Percentiles rank a stretch among this genome's conserved stretches.
phyloP scores from a whole-genome alignment of 2,888 invertebrate species.

The Yponomeuta plumbellus region DNA sequence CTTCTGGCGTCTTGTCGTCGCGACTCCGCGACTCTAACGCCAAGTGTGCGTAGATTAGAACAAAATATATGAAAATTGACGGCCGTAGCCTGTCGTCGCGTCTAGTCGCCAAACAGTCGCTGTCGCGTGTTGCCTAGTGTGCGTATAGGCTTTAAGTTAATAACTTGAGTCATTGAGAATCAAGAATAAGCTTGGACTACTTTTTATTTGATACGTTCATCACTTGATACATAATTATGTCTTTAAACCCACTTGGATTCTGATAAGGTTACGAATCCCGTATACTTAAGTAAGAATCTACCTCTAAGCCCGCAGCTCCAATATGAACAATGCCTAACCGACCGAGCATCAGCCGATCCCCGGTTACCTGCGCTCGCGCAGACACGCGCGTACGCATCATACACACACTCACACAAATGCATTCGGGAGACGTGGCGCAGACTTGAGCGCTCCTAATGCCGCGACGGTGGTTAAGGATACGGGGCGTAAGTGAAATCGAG shows the following conservation, averaged over 20 bases:
- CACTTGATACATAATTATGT: neutral
- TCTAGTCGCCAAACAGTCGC: too few species aligned
- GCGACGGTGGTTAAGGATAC: conserved; percentile 36
- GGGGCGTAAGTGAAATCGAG: conserved; percentile 40
- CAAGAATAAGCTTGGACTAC: too few species aligned
- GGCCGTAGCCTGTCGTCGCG: too few species aligned
- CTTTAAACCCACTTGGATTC: neutral
- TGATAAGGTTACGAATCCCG: neutral
- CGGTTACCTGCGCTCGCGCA: conserved; percentile 65
- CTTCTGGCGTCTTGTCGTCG: too few species aligned
- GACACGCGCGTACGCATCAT: conserved; percentile 14
- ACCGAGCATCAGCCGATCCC: conserved; percentile 56
- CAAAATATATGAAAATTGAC: too few species aligned
- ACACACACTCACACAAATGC: conserved; percentile 24
- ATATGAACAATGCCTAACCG: conserved; percentile 47
- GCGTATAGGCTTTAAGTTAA: too few species aligned
- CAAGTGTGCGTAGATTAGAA: too few species aligned
- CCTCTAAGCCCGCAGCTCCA: conserved; percentile 27
- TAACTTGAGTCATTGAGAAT: too few species aligned
- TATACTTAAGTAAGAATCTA: neutral
- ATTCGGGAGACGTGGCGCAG: conserved; percentile 56
- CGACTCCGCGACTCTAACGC: too few species aligned
- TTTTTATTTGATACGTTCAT: too few species aligned
- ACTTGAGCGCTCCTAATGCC: conserved; percentile 42
- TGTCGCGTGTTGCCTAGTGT: too few species aligned